Evolutionary conservation across 2,797 vertebrate genomes (phyloP), one percentile per base, ranked within the genome.

Genomic region (Setipinna tenuifilis): DNA sequence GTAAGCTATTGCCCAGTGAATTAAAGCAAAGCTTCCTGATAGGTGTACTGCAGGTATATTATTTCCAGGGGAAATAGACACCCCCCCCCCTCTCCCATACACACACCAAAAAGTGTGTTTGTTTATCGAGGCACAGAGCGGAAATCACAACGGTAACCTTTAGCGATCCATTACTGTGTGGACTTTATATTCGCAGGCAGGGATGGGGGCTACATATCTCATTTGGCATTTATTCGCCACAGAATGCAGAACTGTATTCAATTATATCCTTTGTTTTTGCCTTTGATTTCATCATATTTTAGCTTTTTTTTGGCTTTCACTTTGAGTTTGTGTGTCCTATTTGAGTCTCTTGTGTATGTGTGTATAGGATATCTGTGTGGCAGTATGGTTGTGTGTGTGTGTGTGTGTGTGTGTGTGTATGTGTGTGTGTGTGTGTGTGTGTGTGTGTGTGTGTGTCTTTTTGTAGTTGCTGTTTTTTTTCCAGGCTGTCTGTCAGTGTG

Each of bases 251-350:
- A 17, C 50, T 54, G 28, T 16, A 19, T 16, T 28, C 68, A 75
- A 75, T 75, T 35, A 35, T 19, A 17, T 0, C 68, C 31, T 75
- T 35, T 75, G 28, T 75, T 75, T 75, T 75, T 75, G 35, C 28
- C 68, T 35, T 75, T 75, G 28, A 75, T 75, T 75, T 75, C 68
- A 75, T 75, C 68, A 75, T 41, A n/a, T 71, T 16, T 71, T 31
- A 6, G 0, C 9, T 14, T 71, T 16, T 65, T 9, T 65, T 23
- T 65, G 5, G 50, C 14, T 54, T 65, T 23, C 23, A 25, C 23
- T 23, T 2, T 59, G 58, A 3, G 57, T 58, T 14, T 62, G 19
- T 62, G 21, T 62, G 59, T 59, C 54, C 54, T 3, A 17, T 57
- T 10, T 65, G 23, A 25, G 59, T 65, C 23, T 65, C 23, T 28